Evolutionary conservation across 2,113 vertebrate genomes (phyloP).

Genomic region (Centropristis striata): DNA sequence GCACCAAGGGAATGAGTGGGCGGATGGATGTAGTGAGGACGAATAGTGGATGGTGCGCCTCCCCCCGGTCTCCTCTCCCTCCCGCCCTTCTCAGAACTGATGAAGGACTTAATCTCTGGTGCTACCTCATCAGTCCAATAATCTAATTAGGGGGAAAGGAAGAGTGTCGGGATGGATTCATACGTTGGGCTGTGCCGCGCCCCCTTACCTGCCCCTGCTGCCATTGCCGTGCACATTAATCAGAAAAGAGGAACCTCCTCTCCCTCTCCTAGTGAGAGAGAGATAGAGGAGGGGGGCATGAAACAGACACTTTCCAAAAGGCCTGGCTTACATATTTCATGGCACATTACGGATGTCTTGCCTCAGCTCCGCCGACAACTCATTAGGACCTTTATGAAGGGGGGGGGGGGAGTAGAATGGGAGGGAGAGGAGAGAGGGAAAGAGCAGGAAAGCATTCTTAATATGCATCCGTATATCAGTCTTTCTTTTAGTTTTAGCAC

Average conservation of each 20-base stretch:
- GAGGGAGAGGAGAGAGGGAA: constrained; percentile 18
- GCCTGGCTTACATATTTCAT: constrained; percentile 82
- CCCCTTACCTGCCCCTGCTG: constrained; percentile 65
- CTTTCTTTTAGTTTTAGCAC: constrained; percentile 49
- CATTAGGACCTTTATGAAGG: constrained; percentile 80
- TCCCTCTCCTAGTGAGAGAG: constrained; percentile 33
- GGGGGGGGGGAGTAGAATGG: constrained; percentile 23
- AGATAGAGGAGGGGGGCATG: constrained; percentile 10
- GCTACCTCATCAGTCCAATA: constrained; percentile 82
- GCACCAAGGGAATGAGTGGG: constrained; percentile 24
- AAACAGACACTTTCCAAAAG: constrained; percentile 72
- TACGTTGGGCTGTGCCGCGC: constrained; percentile 42
- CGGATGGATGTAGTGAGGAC: constrained; percentile 30
- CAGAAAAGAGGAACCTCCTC: constrained; percentile 63
- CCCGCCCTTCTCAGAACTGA: constrained; percentile 68
- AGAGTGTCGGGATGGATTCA: constrained; percentile 74
- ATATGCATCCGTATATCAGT: constrained; percentile 58
- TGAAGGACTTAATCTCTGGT: constrained; percentile 77
- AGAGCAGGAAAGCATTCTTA: constrained; percentile 53
- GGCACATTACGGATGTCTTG: constrained; percentile 83
- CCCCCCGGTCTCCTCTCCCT: constrained; percentile 18
- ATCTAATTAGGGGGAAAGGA: constrained; percentile 77
- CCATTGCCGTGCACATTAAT: constrained; percentile 62
- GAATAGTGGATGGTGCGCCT: constrained; percentile 32
- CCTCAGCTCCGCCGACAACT: constrained; percentile 81